phyloP scores from a whole-genome alignment of 2,797 vertebrate genomes.

The Onychomys arenicola region DNA sequence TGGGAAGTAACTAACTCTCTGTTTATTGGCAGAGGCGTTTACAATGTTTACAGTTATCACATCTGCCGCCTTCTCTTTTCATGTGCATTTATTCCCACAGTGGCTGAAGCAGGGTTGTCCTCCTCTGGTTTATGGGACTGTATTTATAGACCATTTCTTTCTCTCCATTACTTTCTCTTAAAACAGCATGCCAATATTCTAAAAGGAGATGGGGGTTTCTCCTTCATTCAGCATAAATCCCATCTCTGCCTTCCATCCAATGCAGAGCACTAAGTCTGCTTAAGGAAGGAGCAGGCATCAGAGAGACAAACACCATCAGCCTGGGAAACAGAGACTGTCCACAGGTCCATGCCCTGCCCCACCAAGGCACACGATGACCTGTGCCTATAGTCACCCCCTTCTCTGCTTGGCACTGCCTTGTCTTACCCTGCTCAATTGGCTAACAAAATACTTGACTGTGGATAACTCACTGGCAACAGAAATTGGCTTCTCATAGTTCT shows the following conservation, averaged over 20 bases:
- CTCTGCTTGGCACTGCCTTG: rapidly evolving
- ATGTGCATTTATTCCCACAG: neutral
- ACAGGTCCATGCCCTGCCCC: rapidly evolving
- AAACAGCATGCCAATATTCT: slow-evolving; percentile 33
- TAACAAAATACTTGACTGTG: too few species aligned
- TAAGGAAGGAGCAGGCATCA: slow-evolving; percentile 64
- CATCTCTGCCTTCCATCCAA: slow-evolving; percentile 42
- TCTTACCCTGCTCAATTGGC: neutral
- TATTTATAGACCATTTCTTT: neutral
- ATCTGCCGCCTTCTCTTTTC: neutral
- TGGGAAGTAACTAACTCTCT: slow-evolving; percentile 44
- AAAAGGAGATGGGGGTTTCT: slow-evolving; percentile 61
- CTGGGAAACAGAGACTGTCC: neutral
- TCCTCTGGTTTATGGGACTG: neutral
- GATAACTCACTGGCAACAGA: too few species aligned
- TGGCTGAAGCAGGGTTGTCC: neutral
- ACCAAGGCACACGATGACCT: rapidly evolving
- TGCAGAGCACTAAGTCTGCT: slow-evolving; percentile 72
- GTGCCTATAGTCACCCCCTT: rapidly evolving
- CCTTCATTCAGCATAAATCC: slow-evolving; percentile 64
- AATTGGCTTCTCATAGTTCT: neutral
- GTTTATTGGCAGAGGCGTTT: slow-evolving; percentile 34
- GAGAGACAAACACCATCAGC: slow-evolving; percentile 33
- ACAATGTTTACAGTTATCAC: slow-evolving; percentile 2
- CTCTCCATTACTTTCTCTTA: slow-evolving; percentile 39